Evolutionary conservation across 2,888 invertebrate genomes (phyloP), one percentile per base, ranked within the genome.

Genomic region (Zhuqinia jingwanae): DNA sequence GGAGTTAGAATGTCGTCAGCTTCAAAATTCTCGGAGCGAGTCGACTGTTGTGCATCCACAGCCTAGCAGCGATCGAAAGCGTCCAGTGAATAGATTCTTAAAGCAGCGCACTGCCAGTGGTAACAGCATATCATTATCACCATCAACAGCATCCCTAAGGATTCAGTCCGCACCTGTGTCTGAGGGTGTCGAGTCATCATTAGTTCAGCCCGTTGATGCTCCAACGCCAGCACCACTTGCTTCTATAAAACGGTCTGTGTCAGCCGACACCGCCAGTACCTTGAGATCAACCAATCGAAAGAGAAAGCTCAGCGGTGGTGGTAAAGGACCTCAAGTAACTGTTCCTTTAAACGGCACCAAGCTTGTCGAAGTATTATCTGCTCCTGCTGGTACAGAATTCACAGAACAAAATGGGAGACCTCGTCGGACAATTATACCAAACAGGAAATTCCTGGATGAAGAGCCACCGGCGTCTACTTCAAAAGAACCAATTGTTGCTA

Each of bases 371-470:
- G 22, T 25, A 58, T 25, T 58, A 1, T 8, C 1, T 56, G 10
- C 36, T 17, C 6, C 11, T n/a, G n/a, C n/a, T n/a, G n/a, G n/a
- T n/a, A n/a, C n/a, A n/a, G n/a, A n/a, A n/a, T n/a, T n/a, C n/a
- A n/a, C n/a, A n/a, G n/a, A n/a, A n/a, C n/a, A n/a, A n/a, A 27
- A 1, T 30, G 83, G 50, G 36, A 45, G 85, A 11, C 81, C 88
- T n/a, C 81, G 81, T 45, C 56, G 88, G 47, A 65, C 77, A 25
- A 88, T 88, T 13, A 88, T 73, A 42, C 88, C 88, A 3, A 88
- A 88, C 36, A 65, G 81, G 17, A 85, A 82, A 22, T 88, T 85
- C 60, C 13, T 80, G 0, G 70, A 79, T 27, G 73, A 77, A 0
- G 73, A 80, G 20, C 22, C 65, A 11, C n/a, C 20, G 5, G 47